Percentiles rank a stretch among this genome's conserved stretches.
Conservation (phyloP, 1,140 invertebrate species). For the Riptortus pedestris region DNA sequence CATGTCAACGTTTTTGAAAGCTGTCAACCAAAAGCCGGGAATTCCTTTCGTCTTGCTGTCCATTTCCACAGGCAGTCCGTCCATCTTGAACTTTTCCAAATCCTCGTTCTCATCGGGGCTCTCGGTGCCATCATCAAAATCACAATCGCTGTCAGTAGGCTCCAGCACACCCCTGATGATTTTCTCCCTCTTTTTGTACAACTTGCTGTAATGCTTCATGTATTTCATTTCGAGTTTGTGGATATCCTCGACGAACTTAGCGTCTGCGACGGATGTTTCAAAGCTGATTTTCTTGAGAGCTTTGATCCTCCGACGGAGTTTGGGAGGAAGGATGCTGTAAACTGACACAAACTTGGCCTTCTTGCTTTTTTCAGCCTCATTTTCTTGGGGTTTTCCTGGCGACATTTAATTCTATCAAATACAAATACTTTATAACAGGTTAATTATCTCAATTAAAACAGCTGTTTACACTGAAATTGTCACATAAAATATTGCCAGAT, state of each 20-base stretch:
- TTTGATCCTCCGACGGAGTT: slow-evolving; percentile 73
- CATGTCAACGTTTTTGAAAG: slow-evolving; percentile 87
- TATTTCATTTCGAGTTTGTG: slow-evolving; percentile 89
- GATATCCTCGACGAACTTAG: slow-evolving; percentile 89
- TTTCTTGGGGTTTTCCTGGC: too few species aligned
- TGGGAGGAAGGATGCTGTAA: slow-evolving; percentile 63
- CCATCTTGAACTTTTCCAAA: neutral
- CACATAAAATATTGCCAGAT: too few species aligned
- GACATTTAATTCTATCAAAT: too few species aligned
- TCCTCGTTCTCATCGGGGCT: neutral
- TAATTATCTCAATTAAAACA: too few species aligned
- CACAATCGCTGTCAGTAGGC: neutral
- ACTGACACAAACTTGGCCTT: too few species aligned
- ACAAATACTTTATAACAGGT: too few species aligned
- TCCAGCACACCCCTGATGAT: neutral
- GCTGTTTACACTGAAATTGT: too few species aligned
- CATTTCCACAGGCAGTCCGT: neutral
- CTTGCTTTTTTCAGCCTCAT: too few species aligned
- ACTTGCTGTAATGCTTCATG: slow-evolving; percentile 42
- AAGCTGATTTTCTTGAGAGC: slow-evolving; percentile 88
- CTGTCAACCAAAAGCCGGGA: slow-evolving; percentile 93
- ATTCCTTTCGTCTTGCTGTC: slow-evolving; percentile 61
- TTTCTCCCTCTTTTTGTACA: neutral
- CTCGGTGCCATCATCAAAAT: neutral
- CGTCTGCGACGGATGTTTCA: slow-evolving; percentile 76